Percentiles rank a stretch among this genome's conserved stretches.
Evolutionary conservation across 2,888 invertebrate species (phyloP).

Genomic region (Lapara coniferarum): DNA sequence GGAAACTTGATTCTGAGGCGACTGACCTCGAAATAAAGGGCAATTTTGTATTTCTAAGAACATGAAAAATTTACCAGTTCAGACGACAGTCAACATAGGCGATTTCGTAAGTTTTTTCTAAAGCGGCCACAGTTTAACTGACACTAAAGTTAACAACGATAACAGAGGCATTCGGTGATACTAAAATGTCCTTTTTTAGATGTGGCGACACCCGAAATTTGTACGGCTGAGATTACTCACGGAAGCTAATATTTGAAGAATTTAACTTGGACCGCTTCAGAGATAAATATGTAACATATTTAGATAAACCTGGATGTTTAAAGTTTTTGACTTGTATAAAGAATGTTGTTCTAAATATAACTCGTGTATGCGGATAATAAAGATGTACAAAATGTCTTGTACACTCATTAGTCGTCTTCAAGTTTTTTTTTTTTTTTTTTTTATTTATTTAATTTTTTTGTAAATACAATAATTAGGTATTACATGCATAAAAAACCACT

Average conservation of each 20-base stretch:
- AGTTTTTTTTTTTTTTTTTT: too few relatives aligned
- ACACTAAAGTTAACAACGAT: slow-evolving; percentile 35
- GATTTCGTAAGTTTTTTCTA: slow-evolving; percentile 40
- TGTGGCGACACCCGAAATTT: slow-evolving; percentile 25
- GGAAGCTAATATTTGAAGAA: slow-evolving; percentile 76
- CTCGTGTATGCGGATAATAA: neutral
- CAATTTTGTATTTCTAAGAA: slow-evolving; percentile 8
- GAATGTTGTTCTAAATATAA: slow-evolving; percentile 6
- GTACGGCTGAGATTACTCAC: slow-evolving; percentile 46
- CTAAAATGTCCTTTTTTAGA: slow-evolving; percentile 22
- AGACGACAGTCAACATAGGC: slow-evolving; percentile 27
- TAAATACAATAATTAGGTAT: too few relatives aligned
- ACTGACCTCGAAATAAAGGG: slow-evolving; percentile 18
- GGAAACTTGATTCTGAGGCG: slow-evolving; percentile 17
- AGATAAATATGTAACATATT: slow-evolving; percentile 41
- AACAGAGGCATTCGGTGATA: slow-evolving; percentile 28
- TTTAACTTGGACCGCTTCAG: slow-evolving; percentile 43
- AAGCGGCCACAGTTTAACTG: slow-evolving; percentile 26
- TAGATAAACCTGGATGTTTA: slow-evolving; percentile 39
- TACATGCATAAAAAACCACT: too few relatives aligned
- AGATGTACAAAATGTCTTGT: neutral
- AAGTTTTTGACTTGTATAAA: slow-evolving; percentile 8
- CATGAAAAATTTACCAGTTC: neutral
- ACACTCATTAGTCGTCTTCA: neutral
- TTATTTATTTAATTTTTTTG: too few relatives aligned